phyloP scores from a whole-genome alignment of 2,888 invertebrate species.

The Hedya salicella region DNA sequence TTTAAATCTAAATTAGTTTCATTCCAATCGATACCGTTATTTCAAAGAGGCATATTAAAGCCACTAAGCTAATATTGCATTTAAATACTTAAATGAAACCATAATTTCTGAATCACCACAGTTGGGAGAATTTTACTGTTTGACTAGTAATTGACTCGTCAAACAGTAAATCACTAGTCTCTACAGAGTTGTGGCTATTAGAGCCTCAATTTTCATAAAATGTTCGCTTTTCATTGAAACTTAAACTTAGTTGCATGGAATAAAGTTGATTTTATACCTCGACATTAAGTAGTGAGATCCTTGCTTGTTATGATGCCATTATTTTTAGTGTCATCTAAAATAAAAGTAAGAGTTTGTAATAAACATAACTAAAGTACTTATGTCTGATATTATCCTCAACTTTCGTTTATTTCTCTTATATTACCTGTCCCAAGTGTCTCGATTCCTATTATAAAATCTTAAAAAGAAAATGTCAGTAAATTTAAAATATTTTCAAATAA shows the following conservation, averaged over 20 bases:
- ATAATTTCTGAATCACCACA: background rate
- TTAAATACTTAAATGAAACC: constrained; percentile 8
- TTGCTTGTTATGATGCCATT: background rate
- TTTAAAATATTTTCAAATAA: no score
- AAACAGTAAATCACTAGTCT: constrained; percentile 10
- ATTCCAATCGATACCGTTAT: background rate
- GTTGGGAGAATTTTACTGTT: no score
- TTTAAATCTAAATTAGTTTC: no score
- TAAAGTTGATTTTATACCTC: background rate
- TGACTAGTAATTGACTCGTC: no score
- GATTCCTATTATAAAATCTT: no score
- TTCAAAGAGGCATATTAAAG: background rate
- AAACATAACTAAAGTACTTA: background rate
- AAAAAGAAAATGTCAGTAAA: no score
- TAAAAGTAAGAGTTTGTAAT: background rate
- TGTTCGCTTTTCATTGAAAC: constrained; percentile 11
- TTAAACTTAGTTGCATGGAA: background rate
- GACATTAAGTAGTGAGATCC: background rate
- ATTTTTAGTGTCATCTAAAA: background rate
- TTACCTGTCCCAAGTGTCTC: background rate
- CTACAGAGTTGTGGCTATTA: background rate
- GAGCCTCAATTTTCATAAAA: constrained; percentile 3
- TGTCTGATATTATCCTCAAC: background rate
- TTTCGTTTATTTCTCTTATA: background rate
- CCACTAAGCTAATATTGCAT: background rate